Evolutionary conservation across 2,113 vertebrate genomes (phyloP).

Genomic region (Perccottus glenii): DNA sequence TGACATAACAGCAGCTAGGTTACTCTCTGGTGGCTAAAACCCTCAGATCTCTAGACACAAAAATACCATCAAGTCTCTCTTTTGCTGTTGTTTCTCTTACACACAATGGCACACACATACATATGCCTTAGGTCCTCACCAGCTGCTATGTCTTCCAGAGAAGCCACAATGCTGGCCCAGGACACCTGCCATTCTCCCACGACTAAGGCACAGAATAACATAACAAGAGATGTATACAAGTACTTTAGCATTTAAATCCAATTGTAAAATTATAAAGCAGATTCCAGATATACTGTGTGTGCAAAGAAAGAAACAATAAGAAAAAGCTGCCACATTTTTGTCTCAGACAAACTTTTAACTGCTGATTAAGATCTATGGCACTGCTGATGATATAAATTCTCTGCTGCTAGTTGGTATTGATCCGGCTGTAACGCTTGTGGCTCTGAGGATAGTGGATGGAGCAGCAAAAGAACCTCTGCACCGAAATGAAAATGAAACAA

Average conservation of each 20-base stretch:
- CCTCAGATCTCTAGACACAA: neutral
- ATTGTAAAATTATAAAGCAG: neutral
- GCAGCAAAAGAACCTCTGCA: conserved; percentile 43
- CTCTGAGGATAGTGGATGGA: conserved; percentile 61
- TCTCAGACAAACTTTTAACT: conserved; percentile 71
- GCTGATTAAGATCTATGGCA: conserved; percentile 78
- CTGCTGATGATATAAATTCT: conserved; percentile 77
- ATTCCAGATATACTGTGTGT: conserved; percentile 16
- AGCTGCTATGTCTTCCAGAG: conserved; percentile 74
- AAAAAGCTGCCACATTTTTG: conserved; percentile 60
- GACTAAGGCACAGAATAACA: conserved; percentile 42
- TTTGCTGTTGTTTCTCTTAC: neutral
- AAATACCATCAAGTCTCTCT: neutral
- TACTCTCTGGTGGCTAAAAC: neutral
- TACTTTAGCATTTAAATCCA: neutral
- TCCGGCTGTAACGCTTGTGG: conserved; percentile 69
- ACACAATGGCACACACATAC: conserved; percentile 25
- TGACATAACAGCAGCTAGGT: conserved; percentile 12
- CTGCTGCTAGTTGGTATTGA: conserved; percentile 79
- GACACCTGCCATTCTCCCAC: conserved; percentile 80
- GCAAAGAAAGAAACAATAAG: conserved; percentile 46
- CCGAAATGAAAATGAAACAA: conserved; percentile 41
- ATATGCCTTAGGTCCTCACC: conserved; percentile 54
- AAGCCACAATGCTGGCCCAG: conserved; percentile 51
- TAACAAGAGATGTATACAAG: neutral